phyloP scores from a whole-genome alignment of 1,140 invertebrate species.

The Berghia stephanieae region DNA sequence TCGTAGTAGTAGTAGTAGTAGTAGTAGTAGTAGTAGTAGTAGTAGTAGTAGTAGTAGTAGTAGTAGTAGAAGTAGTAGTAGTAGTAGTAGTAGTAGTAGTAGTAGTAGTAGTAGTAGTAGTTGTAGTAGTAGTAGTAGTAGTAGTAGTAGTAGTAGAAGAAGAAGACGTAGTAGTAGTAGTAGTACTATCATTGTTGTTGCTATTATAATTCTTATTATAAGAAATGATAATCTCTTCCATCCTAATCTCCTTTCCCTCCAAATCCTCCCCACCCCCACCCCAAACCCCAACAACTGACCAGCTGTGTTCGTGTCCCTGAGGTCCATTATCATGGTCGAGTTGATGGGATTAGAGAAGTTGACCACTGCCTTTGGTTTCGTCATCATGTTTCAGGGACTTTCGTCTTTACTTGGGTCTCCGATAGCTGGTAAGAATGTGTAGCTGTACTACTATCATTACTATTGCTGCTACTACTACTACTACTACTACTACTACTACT shows the following conservation, averaged over 20 bases:
- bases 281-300: too few species aligned
- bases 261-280: background rate
- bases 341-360: constrained; percentile 91
- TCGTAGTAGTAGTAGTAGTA: too few species aligned
- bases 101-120: too few species aligned
- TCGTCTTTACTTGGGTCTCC: constrained; percentile 87
- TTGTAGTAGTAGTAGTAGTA: too few species aligned
- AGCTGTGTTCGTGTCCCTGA: constrained; percentile 81
- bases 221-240: too few species aligned
- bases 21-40: background rate
- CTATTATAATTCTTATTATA: too few species aligned
- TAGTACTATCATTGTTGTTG: too few species aligned
- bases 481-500: constrained; percentile 8
- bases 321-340: constrained; percentile 92
- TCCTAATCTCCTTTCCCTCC: background rate
- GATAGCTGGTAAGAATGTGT: constrained; percentile 78
- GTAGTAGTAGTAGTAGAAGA: too few species aligned
- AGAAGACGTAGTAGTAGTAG: too few species aligned
- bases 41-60: background rate
- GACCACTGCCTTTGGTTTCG: constrained; percentile 92
- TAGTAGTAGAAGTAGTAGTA: too few species aligned
- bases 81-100: too few species aligned
- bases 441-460: background rate
- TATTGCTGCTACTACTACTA: background rate
- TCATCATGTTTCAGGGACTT: constrained; percentile 91